Conservation (phyloP, 2,888 invertebrate species). For the Copidosoma aretas region DNA sequence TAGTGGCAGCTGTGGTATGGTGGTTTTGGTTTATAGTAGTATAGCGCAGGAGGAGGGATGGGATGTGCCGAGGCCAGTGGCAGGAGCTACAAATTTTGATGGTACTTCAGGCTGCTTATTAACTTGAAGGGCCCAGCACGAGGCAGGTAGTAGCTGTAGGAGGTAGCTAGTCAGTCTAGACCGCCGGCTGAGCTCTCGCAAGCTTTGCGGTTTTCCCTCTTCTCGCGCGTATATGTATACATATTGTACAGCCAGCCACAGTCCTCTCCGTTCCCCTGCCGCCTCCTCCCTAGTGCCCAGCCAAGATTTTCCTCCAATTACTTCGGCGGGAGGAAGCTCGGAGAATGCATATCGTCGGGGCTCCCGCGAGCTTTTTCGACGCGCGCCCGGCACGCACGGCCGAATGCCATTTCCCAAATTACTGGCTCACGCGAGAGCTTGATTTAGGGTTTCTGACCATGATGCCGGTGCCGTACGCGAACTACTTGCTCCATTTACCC, state of each 20-base stretch:
- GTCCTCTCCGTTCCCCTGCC: not conserved
- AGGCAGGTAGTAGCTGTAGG: no score
- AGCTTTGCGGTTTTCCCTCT: constrained; percentile 20
- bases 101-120: constrained; percentile 53
- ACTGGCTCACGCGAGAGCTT: not conserved
- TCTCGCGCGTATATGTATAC: no score
- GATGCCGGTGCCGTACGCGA: no score
- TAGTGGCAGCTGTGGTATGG: not conserved
- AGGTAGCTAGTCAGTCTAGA: not conserved
- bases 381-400: constrained; percentile 4
- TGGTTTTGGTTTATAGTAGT: not conserved
- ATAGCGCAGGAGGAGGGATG: not conserved
- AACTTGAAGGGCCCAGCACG: constrained; percentile 42
- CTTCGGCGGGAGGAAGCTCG: not conserved
- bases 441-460: not conserved
- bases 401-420: constrained; percentile 1
- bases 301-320: constrained; percentile 38
- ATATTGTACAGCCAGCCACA: not conserved
- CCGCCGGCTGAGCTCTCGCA: not conserved
- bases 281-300: not conserved
- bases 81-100: constrained; percentile 53
- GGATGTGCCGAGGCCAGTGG: constrained; percentile 28
- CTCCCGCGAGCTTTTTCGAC: constrained; percentile 23
- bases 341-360: constrained; percentile 8
- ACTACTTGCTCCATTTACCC: no score